Base-by-base conservation (phyloP, 2,888 invertebrate species). In the Drosophila prolongata region DNA sequence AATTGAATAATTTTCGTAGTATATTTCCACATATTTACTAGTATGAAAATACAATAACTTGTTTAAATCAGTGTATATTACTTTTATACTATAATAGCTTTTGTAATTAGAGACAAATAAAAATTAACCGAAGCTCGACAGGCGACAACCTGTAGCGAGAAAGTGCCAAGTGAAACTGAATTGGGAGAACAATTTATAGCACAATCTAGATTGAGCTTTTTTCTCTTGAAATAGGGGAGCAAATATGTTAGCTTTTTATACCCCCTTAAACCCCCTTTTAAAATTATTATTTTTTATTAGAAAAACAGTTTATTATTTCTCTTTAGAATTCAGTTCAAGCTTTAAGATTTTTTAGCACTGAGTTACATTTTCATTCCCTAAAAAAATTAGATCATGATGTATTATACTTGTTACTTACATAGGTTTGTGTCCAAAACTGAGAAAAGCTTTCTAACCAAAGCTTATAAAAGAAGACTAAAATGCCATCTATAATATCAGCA, bases 21-120 rank as follows among this genome's bases (percentile, higher is more conserved):
- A 37, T 0, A 35, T 42, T 50, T 74, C 83, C 70, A 79, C 81
- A 87, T 84, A 8, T 13, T 60, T 9, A 6, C 2, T 0, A 10
- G 3, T 6, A 3, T 19, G 1, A 3, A 19, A 3, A 8, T 2
- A n/a, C 0, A 10, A 0, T 24, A 40, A 49, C 40, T 34, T 50
- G 24, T 52, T 46, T 9, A 0, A 19, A 52, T n/a, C 8, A 1
- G 6, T 42, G n/a, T 58, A 37, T 37, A 30, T 6, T 37, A 16
- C 9, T 5, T 10, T 35, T 64, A 49, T 49, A 64, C 40, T 64
- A 62, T 42, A 44, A 13, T 27, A 10, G 10, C 27, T 9, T 9
- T 10, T 50, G 35, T 27, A 44, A 50, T 19, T 44, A 13, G 11
- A 47, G 38, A 46, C 46, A 11, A 14, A 13, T 6, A 10, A 34